Evolutionary conservation across 2,888 invertebrate species (phyloP), one percentile per base, ranked within the genome.

Genomic region (Catotricha subobsoleta): DNA sequence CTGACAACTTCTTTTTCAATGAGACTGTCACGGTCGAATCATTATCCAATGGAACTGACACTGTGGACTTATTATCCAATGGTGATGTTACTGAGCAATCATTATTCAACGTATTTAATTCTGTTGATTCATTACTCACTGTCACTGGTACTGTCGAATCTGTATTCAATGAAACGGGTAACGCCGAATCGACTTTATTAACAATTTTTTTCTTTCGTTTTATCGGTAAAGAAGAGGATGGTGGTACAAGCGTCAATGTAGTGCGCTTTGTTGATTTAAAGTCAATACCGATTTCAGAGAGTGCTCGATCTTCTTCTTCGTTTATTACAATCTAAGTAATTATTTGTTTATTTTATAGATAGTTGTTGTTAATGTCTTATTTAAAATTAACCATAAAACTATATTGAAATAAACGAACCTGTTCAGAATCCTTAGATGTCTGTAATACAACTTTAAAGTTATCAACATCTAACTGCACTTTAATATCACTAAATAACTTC

Each of bases 391-490:
- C 10, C 7, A 10, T 8, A 25, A 8, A 25, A 8, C 10, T 25
- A 10, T 25, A 8, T 25, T 25, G 7, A 25, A 29, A 29, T 29
- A n/a, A 12, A 29, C 5, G 18, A 20, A 34, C 34, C 21, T 34
- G 20, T 12, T 34, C 34, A 6, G 20, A 19, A 13, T 34, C 34
- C n/a, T 12, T n/a, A 13, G 21, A 34, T 34, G 20, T n/a, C 13
- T 34, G 34, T 9, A 34, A n/a, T 21, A 21, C 18, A 29, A 19
- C 23, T 43, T 62, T 59, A 42, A 60, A 63, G 18, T 54, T 50
- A 3, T 52, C 52, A 43, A 60, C 59, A 10, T 50, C 48, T 49
- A 55, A 61, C 45, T 60, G 61, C 46, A 55, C 58, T 43, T 49
- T 51, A 39, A 63, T 55, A 40, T 58, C 50, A 15, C 48, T 47